Base-by-base conservation (phyloP, 2,113 vertebrate species). In the Megaleporinus macrocephalus region DNA sequence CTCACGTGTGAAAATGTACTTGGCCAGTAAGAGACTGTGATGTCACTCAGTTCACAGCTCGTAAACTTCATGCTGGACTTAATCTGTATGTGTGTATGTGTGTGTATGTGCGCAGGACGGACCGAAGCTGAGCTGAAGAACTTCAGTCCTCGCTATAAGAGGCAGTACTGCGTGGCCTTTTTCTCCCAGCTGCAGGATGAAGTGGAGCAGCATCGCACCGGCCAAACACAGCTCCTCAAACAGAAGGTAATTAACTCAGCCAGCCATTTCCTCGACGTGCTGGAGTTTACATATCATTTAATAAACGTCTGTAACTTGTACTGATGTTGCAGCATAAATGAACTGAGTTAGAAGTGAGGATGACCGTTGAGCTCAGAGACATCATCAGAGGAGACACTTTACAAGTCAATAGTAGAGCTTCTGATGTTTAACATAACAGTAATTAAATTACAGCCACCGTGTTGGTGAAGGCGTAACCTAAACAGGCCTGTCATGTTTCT, bases 111-210 rank as follows among this genome's bases (percentile, higher is more conserved):
- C 93, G 36, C 85, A 98, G 97, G 95, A 16, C 95, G 95, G 78
- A 95, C 95, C 0, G 95, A 97, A 82, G 93, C 92, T 0, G 81
- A 90, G 30, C 91, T 98, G 86, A 95, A 94, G 84, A 96, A 95
- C 90, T 98, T 98, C 90, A 95, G 96, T 71, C 95, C 91, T 0
- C 95, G 95, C 88, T 98, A 97, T 88, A 92, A 78, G 20, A 92
- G 94, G 47, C 97, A 98, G 85, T 93, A 96, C 0, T 80, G 91
- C 0, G 92, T 96, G 83, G 94, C 96, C 20, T 96, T 96, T 87
- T 94, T 94, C 83, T 90, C 88, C 59, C 93, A 96, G 0, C 86
- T 98, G 16, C 95, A 96, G 86, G 93, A 93, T 84, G 95, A 98
- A 80, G 90, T 97, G 86, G 96, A 97, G 75, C 94, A 96, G 87